Conservation (phyloP, 2,888 invertebrate genomes). For the Cheilosia impressa region DNA sequence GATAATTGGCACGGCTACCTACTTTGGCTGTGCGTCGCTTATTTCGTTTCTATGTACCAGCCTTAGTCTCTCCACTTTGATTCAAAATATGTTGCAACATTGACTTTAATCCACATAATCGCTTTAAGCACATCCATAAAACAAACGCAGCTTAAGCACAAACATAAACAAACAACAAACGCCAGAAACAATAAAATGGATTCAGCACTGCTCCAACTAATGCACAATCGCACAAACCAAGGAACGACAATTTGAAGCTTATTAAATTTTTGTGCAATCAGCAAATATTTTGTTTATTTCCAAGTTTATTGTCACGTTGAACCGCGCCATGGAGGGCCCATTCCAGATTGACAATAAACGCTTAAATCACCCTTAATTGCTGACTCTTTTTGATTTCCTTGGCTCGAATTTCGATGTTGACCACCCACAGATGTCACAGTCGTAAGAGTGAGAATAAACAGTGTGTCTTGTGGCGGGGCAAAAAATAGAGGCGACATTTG, state of each 20-base stretch:
- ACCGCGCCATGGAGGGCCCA: neutral
- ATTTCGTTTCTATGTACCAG: neutral
- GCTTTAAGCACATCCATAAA: neutral
- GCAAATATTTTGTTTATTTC: conserved; percentile 7
- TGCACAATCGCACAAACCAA: conserved; percentile 7
- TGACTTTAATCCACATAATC: neutral
- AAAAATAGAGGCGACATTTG: conserved; percentile 17
- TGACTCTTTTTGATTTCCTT: conserved; percentile 30
- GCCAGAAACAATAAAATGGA: conserved; percentile 1
- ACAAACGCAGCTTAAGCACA: neutral
- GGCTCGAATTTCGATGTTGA: conserved; percentile 37
- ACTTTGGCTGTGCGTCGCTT: no score
- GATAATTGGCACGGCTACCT: no score
- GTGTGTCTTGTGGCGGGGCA: conserved; percentile 3
- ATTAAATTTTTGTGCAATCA: conserved; percentile 11
- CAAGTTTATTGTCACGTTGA: conserved; percentile 10
- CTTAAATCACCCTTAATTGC: conserved; percentile 57
- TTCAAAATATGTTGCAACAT: neutral
- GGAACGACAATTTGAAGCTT: neutral
- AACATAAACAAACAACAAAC: conserved; percentile 2
- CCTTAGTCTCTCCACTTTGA: neutral
- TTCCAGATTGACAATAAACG: conserved; percentile 10
- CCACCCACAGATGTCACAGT: conserved; percentile 61
- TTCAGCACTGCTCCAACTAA: conserved; percentile 1
- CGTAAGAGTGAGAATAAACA: conserved; percentile 39